Conservation (phyloP, 2,113 vertebrate species). For the Xiphias gladius region DNA sequence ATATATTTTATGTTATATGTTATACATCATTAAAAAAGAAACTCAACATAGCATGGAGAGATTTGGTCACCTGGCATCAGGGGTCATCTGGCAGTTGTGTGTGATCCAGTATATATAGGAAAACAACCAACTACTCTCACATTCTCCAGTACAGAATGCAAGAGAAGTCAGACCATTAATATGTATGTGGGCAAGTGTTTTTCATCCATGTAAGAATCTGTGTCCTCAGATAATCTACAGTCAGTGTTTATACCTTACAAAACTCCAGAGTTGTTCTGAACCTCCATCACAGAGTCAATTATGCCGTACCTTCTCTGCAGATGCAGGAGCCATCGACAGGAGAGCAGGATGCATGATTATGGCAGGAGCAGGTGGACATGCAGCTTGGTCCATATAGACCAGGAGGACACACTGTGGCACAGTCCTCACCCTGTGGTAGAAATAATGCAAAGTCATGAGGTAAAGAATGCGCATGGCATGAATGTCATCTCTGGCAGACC, state of each 20-base stretch:
- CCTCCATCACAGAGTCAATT: not conserved
- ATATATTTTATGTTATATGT: not conserved
- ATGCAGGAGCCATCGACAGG: constrained; percentile 92
- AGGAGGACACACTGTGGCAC: constrained; percentile 86
- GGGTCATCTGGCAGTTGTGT: not conserved
- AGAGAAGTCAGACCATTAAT: not conserved
- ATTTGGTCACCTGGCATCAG: not conserved
- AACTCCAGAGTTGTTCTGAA: constrained; percentile 14
- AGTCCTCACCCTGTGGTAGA: constrained; percentile 89
- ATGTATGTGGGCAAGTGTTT: not conserved
- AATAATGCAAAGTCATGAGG: constrained; percentile 53
- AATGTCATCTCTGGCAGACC: constrained; percentile 39
- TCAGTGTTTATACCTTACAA: constrained; percentile 7
- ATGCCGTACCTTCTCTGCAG: constrained; percentile 92
- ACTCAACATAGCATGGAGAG: not conserved
- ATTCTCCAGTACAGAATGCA: not conserved
- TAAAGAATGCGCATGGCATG: constrained; percentile 26
- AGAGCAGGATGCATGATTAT: constrained; percentile 90
- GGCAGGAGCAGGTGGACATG: constrained; percentile 91
- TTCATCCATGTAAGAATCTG: constrained; percentile 19
- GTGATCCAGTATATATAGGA: not conserved
- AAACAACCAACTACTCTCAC: not conserved
- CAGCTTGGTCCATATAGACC: constrained; percentile 93
- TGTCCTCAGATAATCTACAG: constrained; percentile 1
- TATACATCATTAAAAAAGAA: not conserved